A percentile compares a stretch with the other conserved stretches of the same genome.
These are phyloP conservation scores for Trichopoda pennipes DNA, from an alignment of 2,888 invertebrate species.

Conservation along the genomic window DNA sequence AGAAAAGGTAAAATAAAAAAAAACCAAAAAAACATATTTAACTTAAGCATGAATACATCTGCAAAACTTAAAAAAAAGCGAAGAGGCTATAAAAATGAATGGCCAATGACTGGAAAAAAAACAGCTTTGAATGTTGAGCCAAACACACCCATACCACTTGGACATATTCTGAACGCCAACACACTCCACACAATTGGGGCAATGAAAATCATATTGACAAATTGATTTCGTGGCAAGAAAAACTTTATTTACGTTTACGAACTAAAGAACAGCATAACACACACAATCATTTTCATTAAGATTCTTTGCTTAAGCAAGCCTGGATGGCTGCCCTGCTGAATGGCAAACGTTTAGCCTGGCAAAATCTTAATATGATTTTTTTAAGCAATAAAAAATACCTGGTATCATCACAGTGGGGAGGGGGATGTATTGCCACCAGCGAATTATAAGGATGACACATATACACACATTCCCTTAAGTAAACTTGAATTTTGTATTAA, in stretches of 20 bases:
- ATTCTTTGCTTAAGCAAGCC: slow-evolving; percentile 14
- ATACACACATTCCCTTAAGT: not conserved
- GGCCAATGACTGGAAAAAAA: slow-evolving; percentile 23
- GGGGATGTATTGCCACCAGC: slow-evolving; percentile 48
- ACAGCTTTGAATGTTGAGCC: not conserved
- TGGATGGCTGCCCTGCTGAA: no score
- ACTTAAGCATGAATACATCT: slow-evolving; percentile 56
- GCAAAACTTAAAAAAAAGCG: slow-evolving; percentile 7
- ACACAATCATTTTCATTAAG: slow-evolving; percentile 75
- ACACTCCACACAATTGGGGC: slow-evolving; percentile 23
- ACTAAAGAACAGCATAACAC: slow-evolving; percentile 66
- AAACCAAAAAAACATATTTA: slow-evolving; percentile 15
- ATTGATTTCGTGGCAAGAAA: slow-evolving; percentile 74
- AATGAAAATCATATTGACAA: slow-evolving; percentile 75
- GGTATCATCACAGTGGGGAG: slow-evolving; percentile 1
- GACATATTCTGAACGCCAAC: not conserved
- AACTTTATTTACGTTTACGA: slow-evolving; percentile 71
- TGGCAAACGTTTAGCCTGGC: not conserved
- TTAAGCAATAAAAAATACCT: slow-evolving; percentile 14
- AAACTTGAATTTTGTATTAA: slow-evolving; percentile 60
- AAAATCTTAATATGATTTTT: slow-evolving; percentile 10
- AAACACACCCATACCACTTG: slow-evolving; percentile 51
- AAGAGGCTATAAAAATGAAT: slow-evolving; percentile 32
- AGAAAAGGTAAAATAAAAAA: not conserved
- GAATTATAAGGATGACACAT: not conserved